Base-by-base conservation (phyloP, 2,888 invertebrate genomes). In the Apamea anceps region DNA sequence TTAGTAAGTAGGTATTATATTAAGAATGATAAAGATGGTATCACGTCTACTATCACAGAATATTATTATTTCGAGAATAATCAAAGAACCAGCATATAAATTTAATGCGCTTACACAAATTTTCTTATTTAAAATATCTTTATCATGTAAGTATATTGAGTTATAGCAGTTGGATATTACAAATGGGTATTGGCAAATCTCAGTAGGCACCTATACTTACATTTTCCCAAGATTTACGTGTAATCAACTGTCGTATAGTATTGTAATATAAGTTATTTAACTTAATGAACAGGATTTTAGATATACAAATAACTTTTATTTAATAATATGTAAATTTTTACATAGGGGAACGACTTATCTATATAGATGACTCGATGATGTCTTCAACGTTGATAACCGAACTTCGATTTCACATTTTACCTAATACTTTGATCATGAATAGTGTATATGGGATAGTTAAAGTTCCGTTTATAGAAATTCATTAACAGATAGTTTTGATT, bases 41-140 rank as follows among this genome's bases (percentile, higher is more conserved):
- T 95, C 95, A 96, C 95, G 94, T 95, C 96, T 96, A 96, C 96
- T 97, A 97, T 97, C 96, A 97, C 96, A 97, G 96, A 96, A 95
- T 96, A 95, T 96, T 95, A 94, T 94, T 94, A 96, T 95, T 95
- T 96, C 94, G 90, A 95, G 94, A 94, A 93, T 92, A 91, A 92
- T 92, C 89, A 93, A 92, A 93, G 91, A 93, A 90, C 89, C 91
- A 91, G 91, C 91, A 87, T 93, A 93, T 92, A 91, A 91, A 91
- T 91, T 91, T 90, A 92, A 93, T 92, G 91, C 90, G 90, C 92
- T 93, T 93, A 93, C 89, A 92, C 89, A 91, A 88, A 82, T 81
- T 84, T 78, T 90, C 90, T 91, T 91, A 89, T 90, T 87, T 89
- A 90, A 90, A 87, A 89, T 89, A 90, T 90, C 82, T 87, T 89